Base-by-base conservation (phyloP, 2,888 invertebrate species). In the Ophioninae sp. region DNA sequence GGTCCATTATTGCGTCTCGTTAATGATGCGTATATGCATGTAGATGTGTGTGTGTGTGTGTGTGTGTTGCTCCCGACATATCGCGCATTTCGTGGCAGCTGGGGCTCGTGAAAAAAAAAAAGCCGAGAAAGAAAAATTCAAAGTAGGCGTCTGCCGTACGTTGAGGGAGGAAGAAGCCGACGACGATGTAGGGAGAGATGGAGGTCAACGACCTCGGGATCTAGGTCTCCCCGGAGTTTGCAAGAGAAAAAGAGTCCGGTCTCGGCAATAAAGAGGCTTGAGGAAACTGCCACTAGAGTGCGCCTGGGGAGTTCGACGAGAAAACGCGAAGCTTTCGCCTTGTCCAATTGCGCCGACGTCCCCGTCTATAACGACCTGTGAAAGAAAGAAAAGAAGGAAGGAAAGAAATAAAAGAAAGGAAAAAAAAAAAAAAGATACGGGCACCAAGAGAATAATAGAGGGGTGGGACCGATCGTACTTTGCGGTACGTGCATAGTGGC, bases 191-290 rank as follows among this genome's bases (percentile, higher is more conserved):
- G 78, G 69, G 21, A 78, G 79, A 75, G 61, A 84, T 72, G 61
- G 75, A 81, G 84, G 84, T 84, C 75, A 81, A 79, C 44, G 81
- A 81, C 84, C 84, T 73, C 81, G 79, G 62, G 81, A 84, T 81
- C 79, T 81, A 84, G 84, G 84, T 84, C 84, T 84, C 75, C 75
- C 70, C 41, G 78, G 73, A 74, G 74, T 72, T 79, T 79, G 72
- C 72, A 64, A 50, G 72, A 79, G 79, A 79, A 79, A 79, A 79
- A 79, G 30, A 30, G 65, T 65, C 64, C 72, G 62, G 84, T 81
- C 78, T 75, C 56, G 81, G 56, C 62, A 57, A 57, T 50, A 50
- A 10, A 17, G 50, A 44, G 65, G 62, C 62, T 64, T 21, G 75
- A 75, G 65, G 21, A 37, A 59, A 57, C n/a, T 20, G 65, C 57